Base-by-base conservation (phyloP, 1,140 invertebrate species). In the Zaprionus tsacasi region DNA sequence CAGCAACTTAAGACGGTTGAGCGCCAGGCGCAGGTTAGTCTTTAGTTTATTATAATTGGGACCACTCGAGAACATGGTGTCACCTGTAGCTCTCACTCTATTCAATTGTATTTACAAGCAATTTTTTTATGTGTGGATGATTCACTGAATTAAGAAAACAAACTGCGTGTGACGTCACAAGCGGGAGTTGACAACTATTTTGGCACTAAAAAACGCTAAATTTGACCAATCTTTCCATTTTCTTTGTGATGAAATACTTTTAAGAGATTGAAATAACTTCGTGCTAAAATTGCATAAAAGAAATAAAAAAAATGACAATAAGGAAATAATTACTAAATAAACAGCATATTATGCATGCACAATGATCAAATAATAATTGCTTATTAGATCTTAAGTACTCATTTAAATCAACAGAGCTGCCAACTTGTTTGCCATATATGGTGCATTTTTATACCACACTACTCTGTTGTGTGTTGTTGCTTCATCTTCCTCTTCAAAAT, bases 21-120 rank as follows among this genome's bases (percentile, higher is more conserved):
- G 96, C 1, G 97, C 96, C 78, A 99, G 93, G 78, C 98, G 94
- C 38, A 99, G 93, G 94, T 99, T 98, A 11, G 99, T 99, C 94
- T 99, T 99, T 58, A 99, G 93, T 93, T 99, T 99, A 0, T 95
- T 96, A 90, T 99, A 99, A 94, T 98, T 98, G 10, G 97, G 96
- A 35, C 95, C 95, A 82, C 96, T 96, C 3, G 96, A 96, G 94
- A 98, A 98, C 97, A 98, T 98, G 71, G 79, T 93, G 38, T 43
- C 61, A 68, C 30, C 70, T 56, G 15, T 54, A 40, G 63, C 63
- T 21, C 21, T 55, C 15, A 17, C 13, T 72, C 35, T 25, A 15
- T 17, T 55, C 6, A 25, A 21, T 52, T 36, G n/a, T 61, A 33
- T 52, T 55, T 61, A 75, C 77, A 58, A 69, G 17, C 36, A 65